Base-by-base conservation (phyloP, 2,797 vertebrate genomes). In the Hyperoplus lanceolatus region DNA sequence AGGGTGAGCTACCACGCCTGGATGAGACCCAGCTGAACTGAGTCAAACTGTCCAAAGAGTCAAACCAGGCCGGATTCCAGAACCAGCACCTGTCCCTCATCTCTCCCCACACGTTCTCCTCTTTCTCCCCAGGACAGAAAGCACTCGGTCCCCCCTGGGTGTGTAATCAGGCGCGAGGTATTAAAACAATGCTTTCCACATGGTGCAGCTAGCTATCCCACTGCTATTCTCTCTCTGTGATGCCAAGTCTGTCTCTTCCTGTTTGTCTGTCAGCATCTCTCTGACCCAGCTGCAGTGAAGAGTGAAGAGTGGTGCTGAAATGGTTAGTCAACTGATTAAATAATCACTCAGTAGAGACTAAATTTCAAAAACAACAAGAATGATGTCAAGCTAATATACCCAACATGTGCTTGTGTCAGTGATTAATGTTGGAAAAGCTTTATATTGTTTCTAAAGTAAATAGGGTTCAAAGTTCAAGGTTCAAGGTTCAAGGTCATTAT, bases 71-170 rank as follows among this genome's bases (percentile, higher is more conserved):
- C 1, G 48, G 74, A 53, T 72, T 90, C 84, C 82, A 90, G 73
- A 81, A 81, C 60, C 73, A 89, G 82, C 89, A 91, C 90, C 90
- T 92, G 92, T 82, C 55, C 70, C 42, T 68, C 68, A 59, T 70
- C 75, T 78, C 63, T 77, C 51, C 76, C 29, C 55, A 10, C 4
- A 29, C 29, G 29, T 29, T 29, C 29, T 29, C 29, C 29, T 29
- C 29, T 70, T 73, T 78, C 63, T 77, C 51, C 76, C 29, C 55
- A 7, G 4, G 57, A 72, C 13, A 81, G 43, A 11, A 45, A 5
- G 10, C 43, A 14, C 21, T 18, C 16, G 18, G 53, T 60, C 77
- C 87, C 77, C 84, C 81, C 9, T 65, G 84, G 84, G 82, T 71
- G 57, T 68, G 73, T 59, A 90, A 89, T 90, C 82, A 91, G 61